A percentile compares a stretch with the other conserved stretches of the same genome.
Conservation (phyloP, 2,113 vertebrate genomes). For the Galeopterus variegatus region DNA sequence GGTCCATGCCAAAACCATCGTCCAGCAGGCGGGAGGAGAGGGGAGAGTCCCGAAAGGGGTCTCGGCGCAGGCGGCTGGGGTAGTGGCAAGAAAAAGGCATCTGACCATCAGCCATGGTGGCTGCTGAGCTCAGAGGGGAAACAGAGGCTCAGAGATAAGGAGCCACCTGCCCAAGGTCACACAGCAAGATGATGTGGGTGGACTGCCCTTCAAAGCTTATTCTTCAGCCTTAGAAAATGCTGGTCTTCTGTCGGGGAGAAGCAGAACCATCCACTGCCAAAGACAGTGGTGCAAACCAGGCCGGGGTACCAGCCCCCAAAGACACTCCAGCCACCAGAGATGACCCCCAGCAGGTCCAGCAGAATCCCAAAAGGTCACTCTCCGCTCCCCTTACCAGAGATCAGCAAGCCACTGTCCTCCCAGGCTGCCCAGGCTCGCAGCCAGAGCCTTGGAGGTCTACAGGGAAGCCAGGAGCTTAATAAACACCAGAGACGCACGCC, state of each 20-base stretch:
- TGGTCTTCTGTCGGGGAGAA: neutral
- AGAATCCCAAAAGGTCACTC: neutral
- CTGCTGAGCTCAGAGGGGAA: conserved; percentile 25
- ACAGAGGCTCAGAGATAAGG: conserved; percentile 64
- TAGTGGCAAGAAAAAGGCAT: conserved; percentile 91
- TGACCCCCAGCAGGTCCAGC: neutral
- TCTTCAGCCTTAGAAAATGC: conserved; percentile 32
- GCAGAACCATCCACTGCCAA: conserved; percentile 57
- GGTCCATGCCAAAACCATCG: conserved; percentile 95
- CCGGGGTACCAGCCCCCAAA: conserved; percentile 21
- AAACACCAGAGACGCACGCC: conserved; percentile 80
- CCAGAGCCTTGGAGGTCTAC: conserved; percentile 23
- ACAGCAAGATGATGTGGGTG: neutral
- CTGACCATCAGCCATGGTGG: conserved; percentile 96
- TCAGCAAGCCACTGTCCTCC: conserved; percentile 27
- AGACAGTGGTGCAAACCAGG: neutral
- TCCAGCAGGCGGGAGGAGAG: conserved; percentile 95
- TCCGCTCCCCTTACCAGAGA: neutral
- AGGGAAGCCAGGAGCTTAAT: conserved; percentile 80
- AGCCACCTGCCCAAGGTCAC: conserved; percentile 72
- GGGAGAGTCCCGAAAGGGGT: conserved; percentile 95
- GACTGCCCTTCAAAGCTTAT: neutral
- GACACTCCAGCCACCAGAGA: neutral
- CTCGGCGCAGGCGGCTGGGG: conserved; percentile 92
- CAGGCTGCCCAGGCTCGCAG: conserved; percentile 60